Evolutionary conservation across 1,140 invertebrate genomes (phyloP), one percentile per base, ranked within the genome.

Genomic region (Pachypeltis micranthus): DNA sequence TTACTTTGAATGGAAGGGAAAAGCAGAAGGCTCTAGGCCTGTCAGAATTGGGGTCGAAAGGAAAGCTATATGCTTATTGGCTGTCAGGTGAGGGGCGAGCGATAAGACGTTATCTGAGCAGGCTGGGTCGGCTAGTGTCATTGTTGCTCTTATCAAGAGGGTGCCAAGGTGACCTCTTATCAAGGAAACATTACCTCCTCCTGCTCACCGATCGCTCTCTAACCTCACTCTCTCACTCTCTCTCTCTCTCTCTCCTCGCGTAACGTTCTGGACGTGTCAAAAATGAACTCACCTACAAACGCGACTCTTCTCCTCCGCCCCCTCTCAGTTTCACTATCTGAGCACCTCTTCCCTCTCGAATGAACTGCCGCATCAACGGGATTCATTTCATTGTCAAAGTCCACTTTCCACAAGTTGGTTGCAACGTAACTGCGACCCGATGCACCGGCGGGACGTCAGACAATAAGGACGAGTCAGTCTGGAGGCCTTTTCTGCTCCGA

Each of bases 41-140:
- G 54, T 54, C 31, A 54, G 25, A 56, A 56, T 56, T 56, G 54
- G 54, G 54, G 54, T 56, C 54, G 54, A 56, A 56, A 54, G 47
- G 47, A 54, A 56, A 56, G 54, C 54, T 56, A 56, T 56, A 56
- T 56, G 54, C 54, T 56, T 56, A 56, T 56, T 24, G 54, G 54
- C 54, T 56, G 54, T 56, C 54, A 56, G 54, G 19, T 26, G 23
- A 19, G 21, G 54, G 54, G 25, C 21, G 54, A n/a, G 54, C 54
- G 54, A 56, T 56, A 56, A 56, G 54, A 56, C 54, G 54, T 21
- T 56, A 56, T 56, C 54, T 24, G 47, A 54, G n/a, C n/a, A n/a
- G 19, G 54, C 2, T 25, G 54, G 19, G 31, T 39, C 31, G 54
- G 54, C 23, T 25, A 25, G 19, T 56, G 54, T 56, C 54, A 56